Base-by-base conservation (phyloP, 2,797 vertebrate species). In the Gobio occitaniae region DNA sequence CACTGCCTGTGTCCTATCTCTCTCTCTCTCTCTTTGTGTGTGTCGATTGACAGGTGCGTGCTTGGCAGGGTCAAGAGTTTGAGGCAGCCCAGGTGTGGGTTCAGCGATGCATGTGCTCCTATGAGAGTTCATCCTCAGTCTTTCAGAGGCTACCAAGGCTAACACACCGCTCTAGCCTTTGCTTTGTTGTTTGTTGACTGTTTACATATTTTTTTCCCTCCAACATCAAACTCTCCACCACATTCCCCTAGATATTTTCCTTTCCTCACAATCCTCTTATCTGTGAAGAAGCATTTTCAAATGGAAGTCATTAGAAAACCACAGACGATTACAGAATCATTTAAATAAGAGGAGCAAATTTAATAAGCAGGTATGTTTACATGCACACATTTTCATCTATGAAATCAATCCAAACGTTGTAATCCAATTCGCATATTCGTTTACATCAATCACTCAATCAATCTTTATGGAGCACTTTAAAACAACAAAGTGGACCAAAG, bases 61-160 rank as follows among this genome's bases (percentile, higher is more conserved):
- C 65, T 65, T 54, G 72, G 61, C 38, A 71, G 77, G 84, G 86
- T 86, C 86, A 87, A 77, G 38, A 65, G 54, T 82, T 80, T 80
- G 79, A 87, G 36, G 59, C 71, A 19, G 82, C 69, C 63, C 82
- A 90, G 87, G 76, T 88, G 86, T 83, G 75, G 48, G 82, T 78
- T 83, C 80, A 82, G 50, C 8, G 69, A 87, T 79, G 78, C 77
- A 44, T 84, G 54, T 44, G 80, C 75, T 82, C 68, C 44, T 59
- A 44, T 56, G 69, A 85, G 80, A 87, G 70, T 65, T 83, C 17
- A 75, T 25, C 11, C 29, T 50, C 52, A 6, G 36, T 50, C 16
- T 74, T 69, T 81, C 48, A 36, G 7, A 66, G 47, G 78, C 29
- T 61, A 78, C 69, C 48, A 50, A 56, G 74, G 36, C 32, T 83